Base-by-base conservation (phyloP, 2,888 invertebrate species). In the Scaptomyza reducta region DNA sequence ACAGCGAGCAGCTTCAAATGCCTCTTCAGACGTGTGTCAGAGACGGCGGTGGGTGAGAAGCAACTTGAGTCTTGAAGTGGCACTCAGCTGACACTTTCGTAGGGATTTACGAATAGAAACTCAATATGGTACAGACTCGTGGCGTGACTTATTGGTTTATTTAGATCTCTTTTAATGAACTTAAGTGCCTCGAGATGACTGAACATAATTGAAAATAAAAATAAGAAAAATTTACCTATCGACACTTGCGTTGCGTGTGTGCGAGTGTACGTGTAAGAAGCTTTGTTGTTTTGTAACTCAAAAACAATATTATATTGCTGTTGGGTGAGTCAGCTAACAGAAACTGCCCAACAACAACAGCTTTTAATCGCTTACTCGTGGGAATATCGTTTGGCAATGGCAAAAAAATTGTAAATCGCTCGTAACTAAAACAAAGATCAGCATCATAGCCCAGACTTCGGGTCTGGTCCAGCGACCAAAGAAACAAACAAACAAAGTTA, bases 141-240 rank as follows among this genome's bases (percentile, higher is more conserved):
- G 82, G 85, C 85, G 82, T 83, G 82, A 83, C 85, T 85, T 83
- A 87, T 83, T 81, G 82, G 82, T 85, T 87, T 87, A 83, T 87
- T 85, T 82, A 79, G 87, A 87, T 87, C 87, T 87, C 82, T 78
- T 81, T 87, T 87, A 87, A 82, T 82, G 81, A 82, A 82, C 67
- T 87, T 69, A 76, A 82, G 87, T 82, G 81, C 64, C 68, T 68
- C 64, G 62, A 84, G 80, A 83, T 81, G 87, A 84, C 80, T 60
- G 87, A 77, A 77, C 84, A 81, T 71, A 79, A 87, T 84, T 78
- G n/a, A 35, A 35, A 33, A 33, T 3, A 38, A 38, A 14, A 38
- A 35, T 1, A n/a, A n/a, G 35, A 46, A 68, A 61, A 72, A 62
- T 77, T 77, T 73, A 73, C 73, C 73, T 77, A 75, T 77, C 69